Conservation (phyloP, 2,113 vertebrate genomes). For the Thamnophis sirtalis region DNA sequence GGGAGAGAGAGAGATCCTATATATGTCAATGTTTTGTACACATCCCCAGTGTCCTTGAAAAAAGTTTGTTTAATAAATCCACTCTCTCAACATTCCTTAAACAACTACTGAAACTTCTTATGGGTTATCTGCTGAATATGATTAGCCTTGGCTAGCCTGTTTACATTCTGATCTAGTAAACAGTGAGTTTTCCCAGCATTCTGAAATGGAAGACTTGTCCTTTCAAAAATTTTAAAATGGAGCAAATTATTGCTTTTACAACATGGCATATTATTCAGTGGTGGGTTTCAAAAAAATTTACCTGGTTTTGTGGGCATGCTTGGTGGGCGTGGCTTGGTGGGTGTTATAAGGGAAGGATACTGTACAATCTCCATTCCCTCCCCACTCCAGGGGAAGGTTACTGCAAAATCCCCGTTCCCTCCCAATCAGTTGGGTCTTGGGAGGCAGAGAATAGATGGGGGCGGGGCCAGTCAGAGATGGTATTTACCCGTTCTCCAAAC, state of each 20-base stretch:
- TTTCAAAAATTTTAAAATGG: not conserved
- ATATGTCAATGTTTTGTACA: slow-evolving; percentile 11
- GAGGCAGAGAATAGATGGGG: too few relatives aligned
- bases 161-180: not conserved
- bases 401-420: too few relatives aligned
- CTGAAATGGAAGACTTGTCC: not conserved
- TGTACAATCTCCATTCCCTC: too few relatives aligned
- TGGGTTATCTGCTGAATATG: not conserved
- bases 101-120: slow-evolving; percentile 35
- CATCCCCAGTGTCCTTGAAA: slow-evolving; percentile 25
- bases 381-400: too few relatives aligned
- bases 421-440: too few relatives aligned
- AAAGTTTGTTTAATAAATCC: slow-evolving; percentile 19
- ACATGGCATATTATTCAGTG: not conserved
- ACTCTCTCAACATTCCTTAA: slow-evolving; percentile 28
- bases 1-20: too few relatives aligned
- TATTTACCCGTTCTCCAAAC: too few relatives aligned
- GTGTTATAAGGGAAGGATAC: too few relatives aligned
- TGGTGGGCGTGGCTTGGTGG: too few relatives aligned
- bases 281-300: too few relatives aligned
- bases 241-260: not conserved
- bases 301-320: too few relatives aligned
- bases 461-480: too few relatives aligned
- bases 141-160: slow-evolving; percentile 21
- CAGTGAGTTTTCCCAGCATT: slow-evolving; percentile 14